Base-by-base conservation (phyloP, 2,797 vertebrate genomes). In the Gila robusta region DNA sequence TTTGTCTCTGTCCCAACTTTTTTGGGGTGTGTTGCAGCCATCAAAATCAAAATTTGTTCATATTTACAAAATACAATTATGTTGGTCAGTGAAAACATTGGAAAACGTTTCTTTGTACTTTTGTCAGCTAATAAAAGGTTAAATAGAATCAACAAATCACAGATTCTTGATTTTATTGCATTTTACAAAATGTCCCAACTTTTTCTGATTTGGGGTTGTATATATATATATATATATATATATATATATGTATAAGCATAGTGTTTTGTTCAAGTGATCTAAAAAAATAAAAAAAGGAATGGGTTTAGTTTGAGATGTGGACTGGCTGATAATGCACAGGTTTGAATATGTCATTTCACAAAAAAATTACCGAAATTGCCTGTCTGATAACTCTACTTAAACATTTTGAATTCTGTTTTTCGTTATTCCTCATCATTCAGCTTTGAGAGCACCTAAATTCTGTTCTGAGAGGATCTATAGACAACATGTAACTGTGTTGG, bases 241-340 rank as follows among this genome's bases (percentile, higher is more conserved):
- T 32, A 32, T 32, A 32, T 32, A 32, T 32, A 32, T 32, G 28
- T 26, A 16, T 62, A 71, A 39, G 9, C 12, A 39, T 39, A 5
- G 32, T 5, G 4, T 72, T 23, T 32, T 64, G 21, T 66, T 44
- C 16, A 82, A 5, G 9, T 26, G 19, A 37, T 35, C 26, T 35
- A 14, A 47, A 47, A 41, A 41, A 0, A 23, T 4, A 21, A 76
- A 56, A 74, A 35, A 76, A 76, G 0, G 28, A 76, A n/a, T 37
- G 16, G 77, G 12, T 70, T 81, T 70, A 54, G 32, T 81, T 21
- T 54, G 47, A 70, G 14, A 70, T 26, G 47, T 81, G 66, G 32
- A 8, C 28, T 9, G 28, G 21, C 79, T 62, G 54, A 41, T 0
- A 6, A 1, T 52, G 49, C 9, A 26, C n/a, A 28, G 1, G 64